These are phyloP conservation scores for Colius striatus DNA, from an alignment of 2,113 vertebrate genomes.

Conservation along the genomic window DNA sequence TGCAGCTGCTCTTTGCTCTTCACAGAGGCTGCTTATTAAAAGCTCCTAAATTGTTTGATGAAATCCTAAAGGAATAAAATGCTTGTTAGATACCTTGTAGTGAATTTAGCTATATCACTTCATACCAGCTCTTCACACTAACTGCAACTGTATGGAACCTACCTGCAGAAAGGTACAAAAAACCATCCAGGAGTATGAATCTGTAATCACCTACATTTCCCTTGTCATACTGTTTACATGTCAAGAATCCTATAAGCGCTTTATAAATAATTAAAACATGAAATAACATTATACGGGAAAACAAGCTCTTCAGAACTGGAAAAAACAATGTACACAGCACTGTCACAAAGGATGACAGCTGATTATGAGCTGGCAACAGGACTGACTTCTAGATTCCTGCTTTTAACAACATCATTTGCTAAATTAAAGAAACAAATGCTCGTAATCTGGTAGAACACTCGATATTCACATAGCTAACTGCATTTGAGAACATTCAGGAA, in stretches of 20 bases:
- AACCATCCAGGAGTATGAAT: background rate
- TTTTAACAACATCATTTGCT: background rate
- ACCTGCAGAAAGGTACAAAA: background rate
- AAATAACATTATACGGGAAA: background rate
- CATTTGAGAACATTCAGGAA: constrained; percentile 4
- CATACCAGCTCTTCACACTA: background rate
- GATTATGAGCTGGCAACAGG: background rate
- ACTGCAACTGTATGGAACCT: background rate
- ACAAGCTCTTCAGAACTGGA: background rate
- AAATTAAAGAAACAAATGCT: background rate
- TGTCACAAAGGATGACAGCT: background rate
- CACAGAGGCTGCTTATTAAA: constrained; percentile 69
- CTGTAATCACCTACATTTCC: background rate
- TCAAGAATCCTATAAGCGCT: background rate
- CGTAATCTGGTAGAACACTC: background rate
- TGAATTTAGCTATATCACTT: constrained; percentile 30
- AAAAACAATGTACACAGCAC: background rate
- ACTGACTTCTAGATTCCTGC: background rate
- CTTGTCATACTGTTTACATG: background rate
- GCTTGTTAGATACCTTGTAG: constrained; percentile 60
- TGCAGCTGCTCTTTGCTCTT: constrained; percentile 64
- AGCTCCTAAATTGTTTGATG: constrained; percentile 56
- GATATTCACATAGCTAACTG: background rate
- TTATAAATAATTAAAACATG: constrained; percentile 1
- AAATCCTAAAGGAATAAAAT: constrained; percentile 49